Evolutionary conservation across 2,797 vertebrate species (phyloP).

Genomic region (Mergus octosetaceus): DNA sequence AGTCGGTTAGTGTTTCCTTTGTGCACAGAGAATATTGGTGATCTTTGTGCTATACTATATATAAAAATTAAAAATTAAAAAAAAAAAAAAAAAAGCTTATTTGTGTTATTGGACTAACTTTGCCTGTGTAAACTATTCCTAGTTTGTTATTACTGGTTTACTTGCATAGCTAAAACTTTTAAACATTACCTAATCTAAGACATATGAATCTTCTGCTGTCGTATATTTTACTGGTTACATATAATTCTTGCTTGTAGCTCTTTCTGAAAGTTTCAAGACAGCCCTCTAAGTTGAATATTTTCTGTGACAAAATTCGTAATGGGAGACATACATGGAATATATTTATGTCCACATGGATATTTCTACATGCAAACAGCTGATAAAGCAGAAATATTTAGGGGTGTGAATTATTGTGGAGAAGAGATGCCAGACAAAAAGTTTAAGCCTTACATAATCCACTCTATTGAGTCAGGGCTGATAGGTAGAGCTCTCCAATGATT

Average conservation of each 20-base stretch:
- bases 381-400: not conserved
- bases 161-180: not conserved
- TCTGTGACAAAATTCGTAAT: not conserved
- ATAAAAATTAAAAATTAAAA: not conserved
- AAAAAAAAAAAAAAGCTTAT: not conserved
- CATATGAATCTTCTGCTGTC: not conserved
- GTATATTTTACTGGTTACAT: not conserved
- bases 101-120: not conserved
- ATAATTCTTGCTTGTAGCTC: not conserved
- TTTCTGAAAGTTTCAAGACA: not conserved
- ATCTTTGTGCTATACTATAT: not conserved
- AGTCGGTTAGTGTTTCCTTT: not conserved
- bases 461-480: not conserved
- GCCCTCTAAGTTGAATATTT: not conserved
- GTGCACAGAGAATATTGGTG: not conserved
- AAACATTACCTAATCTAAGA: not conserved
- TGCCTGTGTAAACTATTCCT: not conserved
- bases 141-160: not conserved
- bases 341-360: not conserved
- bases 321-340: not conserved
- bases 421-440: not conserved
- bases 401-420: not conserved
- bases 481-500: not conserved
- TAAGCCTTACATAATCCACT: not conserved
- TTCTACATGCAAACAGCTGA: not conserved